Percentiles rank a stretch among this genome's conserved stretches.
Evolutionary conservation across 2,888 invertebrate genomes (phyloP).

Genomic region (Phanerotoma sp.): DNA sequence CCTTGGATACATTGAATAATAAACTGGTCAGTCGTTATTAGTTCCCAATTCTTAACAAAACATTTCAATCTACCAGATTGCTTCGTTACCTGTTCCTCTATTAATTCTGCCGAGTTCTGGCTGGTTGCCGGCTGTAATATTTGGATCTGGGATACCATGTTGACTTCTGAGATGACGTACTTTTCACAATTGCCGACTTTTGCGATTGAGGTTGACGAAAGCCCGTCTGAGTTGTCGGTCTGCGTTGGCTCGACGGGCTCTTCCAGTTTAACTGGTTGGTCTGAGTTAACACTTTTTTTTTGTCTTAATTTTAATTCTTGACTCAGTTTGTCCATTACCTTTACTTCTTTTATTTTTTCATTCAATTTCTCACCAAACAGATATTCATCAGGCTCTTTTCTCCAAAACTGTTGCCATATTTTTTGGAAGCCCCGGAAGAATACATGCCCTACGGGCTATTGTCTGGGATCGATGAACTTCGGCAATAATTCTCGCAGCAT

Average conservation of each 20-base stretch:
- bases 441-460: constrained; percentile 13
- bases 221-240: background rate
- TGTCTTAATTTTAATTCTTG: constrained; percentile 8
- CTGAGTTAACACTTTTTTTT: too few species aligned
- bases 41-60: background rate
- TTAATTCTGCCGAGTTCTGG: background rate
- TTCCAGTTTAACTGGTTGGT: background rate
- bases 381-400: constrained; percentile 1
- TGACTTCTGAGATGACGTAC: background rate
- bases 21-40: too few species aligned
- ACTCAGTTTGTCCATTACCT: constrained; percentile 1
- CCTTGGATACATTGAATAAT: background rate
- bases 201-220: background rate
- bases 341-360: constrained; percentile 5
- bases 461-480: constrained; percentile 3
- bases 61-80: background rate
- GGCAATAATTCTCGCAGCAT: constrained; percentile 4
- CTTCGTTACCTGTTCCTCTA: background rate
- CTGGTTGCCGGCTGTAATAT: background rate
- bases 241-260: constrained; percentile 5
- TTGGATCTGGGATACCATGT: background rate
- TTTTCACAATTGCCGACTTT: background rate
- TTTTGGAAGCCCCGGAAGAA: constrained; percentile 6
- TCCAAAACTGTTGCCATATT: background rate
- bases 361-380: constrained; percentile 2